Percentiles rank a stretch among this genome's conserved stretches.
Conservation (phyloP, 2,797 vertebrate species). For the Gila robusta region DNA sequence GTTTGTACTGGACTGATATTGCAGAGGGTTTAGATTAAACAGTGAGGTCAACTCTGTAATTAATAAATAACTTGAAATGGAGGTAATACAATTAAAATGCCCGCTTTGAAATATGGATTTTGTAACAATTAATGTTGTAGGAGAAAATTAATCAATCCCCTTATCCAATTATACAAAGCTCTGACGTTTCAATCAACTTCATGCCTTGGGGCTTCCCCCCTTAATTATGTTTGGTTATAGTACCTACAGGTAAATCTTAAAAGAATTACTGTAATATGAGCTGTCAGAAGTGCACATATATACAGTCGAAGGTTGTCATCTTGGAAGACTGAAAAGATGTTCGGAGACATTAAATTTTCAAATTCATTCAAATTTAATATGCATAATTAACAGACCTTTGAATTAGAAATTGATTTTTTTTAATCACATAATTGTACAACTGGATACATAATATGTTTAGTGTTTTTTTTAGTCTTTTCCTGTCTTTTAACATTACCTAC, state of each 20-base stretch:
- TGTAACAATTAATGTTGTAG: constrained; percentile 38
- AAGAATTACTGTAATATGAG: constrained; percentile 40
- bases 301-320: constrained; percentile 38
- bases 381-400: constrained; percentile 43
- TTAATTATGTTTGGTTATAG: constrained; percentile 58
- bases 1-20: constrained; percentile 27
- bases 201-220: constrained; percentile 40
- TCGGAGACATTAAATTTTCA: constrained; percentile 25
- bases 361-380: constrained; percentile 43
- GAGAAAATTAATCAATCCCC: constrained; percentile 45
- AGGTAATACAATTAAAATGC: constrained; percentile 47
- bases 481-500: not conserved
- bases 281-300: constrained; percentile 22
- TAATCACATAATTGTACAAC: not conserved
- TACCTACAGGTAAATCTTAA: constrained; percentile 54
- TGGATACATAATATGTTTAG: constrained; percentile 13
- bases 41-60: constrained; percentile 19
- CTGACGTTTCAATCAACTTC: constrained; percentile 55
- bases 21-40: constrained; percentile 33
- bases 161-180: constrained; percentile 50
- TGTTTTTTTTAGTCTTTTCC: not conserved
- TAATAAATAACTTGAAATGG: constrained; percentile 42
- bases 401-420: constrained; percentile 8
- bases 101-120: constrained; percentile 42
- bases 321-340: constrained; percentile 25